phyloP scores from a whole-genome alignment of 2,888 invertebrate genomes.

The Proisotoma minuta region DNA sequence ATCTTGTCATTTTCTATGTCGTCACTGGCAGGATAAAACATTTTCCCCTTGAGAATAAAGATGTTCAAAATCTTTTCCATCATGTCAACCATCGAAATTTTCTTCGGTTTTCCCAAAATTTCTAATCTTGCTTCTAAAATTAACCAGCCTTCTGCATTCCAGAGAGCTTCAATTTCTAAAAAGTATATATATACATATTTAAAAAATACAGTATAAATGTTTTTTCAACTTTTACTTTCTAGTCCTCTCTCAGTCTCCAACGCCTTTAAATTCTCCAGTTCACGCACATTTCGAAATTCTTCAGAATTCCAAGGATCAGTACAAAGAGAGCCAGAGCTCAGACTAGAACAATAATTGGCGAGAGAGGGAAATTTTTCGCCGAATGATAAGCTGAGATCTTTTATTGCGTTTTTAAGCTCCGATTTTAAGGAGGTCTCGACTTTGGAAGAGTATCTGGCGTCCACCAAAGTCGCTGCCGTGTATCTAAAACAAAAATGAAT shows the following conservation, averaged over 20 bases:
- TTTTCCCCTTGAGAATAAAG: slow-evolving; percentile 16
- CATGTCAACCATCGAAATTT: background rate
- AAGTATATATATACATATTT: background rate
- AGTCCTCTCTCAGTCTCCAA: background rate
- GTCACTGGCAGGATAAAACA: background rate
- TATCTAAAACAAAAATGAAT: slow-evolving; percentile 14
- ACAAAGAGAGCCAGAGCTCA: background rate
- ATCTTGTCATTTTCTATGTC: background rate
- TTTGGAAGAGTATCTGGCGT: slow-evolving; percentile 6
- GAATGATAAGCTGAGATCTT: too few relatives aligned
- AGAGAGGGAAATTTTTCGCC: background rate
- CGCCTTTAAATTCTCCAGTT: too few relatives aligned
- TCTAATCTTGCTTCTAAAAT: slow-evolving; percentile 30
- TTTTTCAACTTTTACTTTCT: too few relatives aligned
- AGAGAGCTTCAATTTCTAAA: slow-evolving; percentile 21
- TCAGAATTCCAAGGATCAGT: background rate
- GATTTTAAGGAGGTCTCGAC: background rate
- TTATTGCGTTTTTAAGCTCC: slow-evolving; percentile 3
- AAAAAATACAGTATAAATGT: background rate
- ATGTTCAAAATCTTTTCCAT: slow-evolving; percentile 15
- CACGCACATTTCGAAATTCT: too few relatives aligned
- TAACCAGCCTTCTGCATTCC: slow-evolving; percentile 27
- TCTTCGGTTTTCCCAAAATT: slow-evolving; percentile 1
- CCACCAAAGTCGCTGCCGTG: slow-evolving; percentile 9
- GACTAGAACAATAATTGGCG: background rate